Evolutionary conservation across 2,888 invertebrate species (phyloP), one percentile per base, ranked within the genome.

Genomic region (Cephus pygmeus): DNA sequence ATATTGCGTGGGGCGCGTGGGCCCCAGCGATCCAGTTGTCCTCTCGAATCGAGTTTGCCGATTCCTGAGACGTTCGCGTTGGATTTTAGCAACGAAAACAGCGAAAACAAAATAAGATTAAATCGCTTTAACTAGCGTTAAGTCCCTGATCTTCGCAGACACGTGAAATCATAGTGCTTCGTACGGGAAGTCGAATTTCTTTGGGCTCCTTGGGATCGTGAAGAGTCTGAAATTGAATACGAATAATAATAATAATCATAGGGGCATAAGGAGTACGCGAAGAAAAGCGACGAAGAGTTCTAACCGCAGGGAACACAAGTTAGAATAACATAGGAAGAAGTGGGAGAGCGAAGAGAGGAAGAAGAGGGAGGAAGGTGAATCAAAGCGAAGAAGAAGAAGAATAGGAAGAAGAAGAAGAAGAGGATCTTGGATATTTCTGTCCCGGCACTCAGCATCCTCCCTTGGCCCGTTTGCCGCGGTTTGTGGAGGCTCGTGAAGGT

Each of bases 1-100:
- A 87, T 82, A 82, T 83, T 81, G 83, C 82, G 82, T 82, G 75
- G 84, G 84, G 77, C 77, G 76, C 73, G 71, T 75, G 76, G 79
- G 75, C 76, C 73, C 30, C 73, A 74, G 75, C 69, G 69, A 79
- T 79, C 79, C 77, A 75, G 75, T 33, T 73, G 73, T 76, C 77
- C 81, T 73, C 79, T 73, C 76, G 73, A 33, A 30, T 9, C 69
- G 69, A 40, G 69, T 33, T 30, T 15, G 69, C 69, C 31, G 69
- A 69, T 69, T 69, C 33, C 3, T 0, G 4, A 33, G 15, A 15
- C 15, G 11, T 30, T 69, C 40, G 40, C 15, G 15, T 40, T 40
- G 4, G 6, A 40, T 15, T 40, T 40, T 4, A 40, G 40, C 6
- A 40, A 40, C 0, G 40, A 15, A 40, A 40, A 40, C 1, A 15